Conservation (phyloP, 1,140 invertebrate genomes). For the Phthorimaea operculella region DNA sequence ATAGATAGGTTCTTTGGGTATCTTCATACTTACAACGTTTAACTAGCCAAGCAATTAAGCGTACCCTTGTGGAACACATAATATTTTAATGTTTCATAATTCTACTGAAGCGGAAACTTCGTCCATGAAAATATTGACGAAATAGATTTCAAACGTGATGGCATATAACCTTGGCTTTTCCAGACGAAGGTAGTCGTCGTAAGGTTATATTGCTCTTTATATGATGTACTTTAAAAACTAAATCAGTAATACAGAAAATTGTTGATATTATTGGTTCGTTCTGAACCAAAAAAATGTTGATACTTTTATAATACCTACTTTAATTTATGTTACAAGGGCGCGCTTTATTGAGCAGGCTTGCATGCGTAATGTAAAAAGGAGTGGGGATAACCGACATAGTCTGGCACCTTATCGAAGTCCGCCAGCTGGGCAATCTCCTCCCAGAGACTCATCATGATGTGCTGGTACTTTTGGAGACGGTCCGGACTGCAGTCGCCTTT, state of each 20-base stretch:
- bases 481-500: conserved; percentile 80
- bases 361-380: conserved; percentile 12
- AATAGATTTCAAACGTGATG: too few species aligned
- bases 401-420: conserved; percentile 84
- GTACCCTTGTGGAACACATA: not conserved
- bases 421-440: conserved; percentile 85
- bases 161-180: too few species aligned
- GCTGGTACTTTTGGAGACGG: conserved; percentile 79
- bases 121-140: too few species aligned
- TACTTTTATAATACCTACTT: too few species aligned
- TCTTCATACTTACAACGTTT: not conserved
- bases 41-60: not conserved
- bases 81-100: not conserved
- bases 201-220: too few species aligned
- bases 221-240: too few species aligned
- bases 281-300: too few species aligned
- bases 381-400: conserved; percentile 60
- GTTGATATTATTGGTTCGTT: too few species aligned
- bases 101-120: too few species aligned
- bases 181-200: too few species aligned
- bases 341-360: not conserved
- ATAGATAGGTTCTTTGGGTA: not conserved
- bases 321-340: too few species aligned
- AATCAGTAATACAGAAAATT: too few species aligned
- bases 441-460: conserved; percentile 85